Conservation (phyloP, 2,888 invertebrate genomes). For the Nephrotoma guestfalica region DNA sequence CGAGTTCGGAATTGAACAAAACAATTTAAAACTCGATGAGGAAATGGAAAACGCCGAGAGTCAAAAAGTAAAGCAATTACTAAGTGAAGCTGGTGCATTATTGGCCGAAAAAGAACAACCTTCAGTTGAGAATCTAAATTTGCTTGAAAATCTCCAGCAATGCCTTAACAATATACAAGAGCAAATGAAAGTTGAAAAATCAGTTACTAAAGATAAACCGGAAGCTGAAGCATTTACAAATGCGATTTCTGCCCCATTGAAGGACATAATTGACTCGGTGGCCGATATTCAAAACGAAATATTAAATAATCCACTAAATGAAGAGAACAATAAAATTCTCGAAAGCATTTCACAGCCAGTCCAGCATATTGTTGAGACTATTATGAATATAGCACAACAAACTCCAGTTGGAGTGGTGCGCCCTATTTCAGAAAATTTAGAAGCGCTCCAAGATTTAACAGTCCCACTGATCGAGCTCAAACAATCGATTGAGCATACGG, state of each 20-base stretch:
- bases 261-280: slow-evolving; percentile 24
- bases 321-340: slow-evolving; percentile 13
- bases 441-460: slow-evolving; percentile 10
- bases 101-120: slow-evolving; percentile 23
- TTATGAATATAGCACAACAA: slow-evolving; percentile 23
- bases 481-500: not conserved
- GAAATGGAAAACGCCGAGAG: slow-evolving; percentile 14
- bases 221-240: slow-evolving; percentile 19
- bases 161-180: slow-evolving; percentile 21
- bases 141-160: slow-evolving; percentile 26
- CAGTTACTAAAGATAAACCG: not conserved
- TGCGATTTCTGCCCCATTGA: slow-evolving; percentile 21
- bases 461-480: slow-evolving; percentile 12
- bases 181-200: slow-evolving; percentile 12
- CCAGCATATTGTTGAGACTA: slow-evolving; percentile 14
- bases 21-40: slow-evolving; percentile 25
- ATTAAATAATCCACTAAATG: slow-evolving; percentile 10
- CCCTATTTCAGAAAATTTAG: slow-evolving; percentile 13
- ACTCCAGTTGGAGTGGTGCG: slow-evolving; percentile 28
- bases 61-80: not conserved
- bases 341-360: slow-evolving; percentile 20
- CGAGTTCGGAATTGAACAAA: slow-evolving; percentile 26
- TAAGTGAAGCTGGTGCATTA: slow-evolving; percentile 16
- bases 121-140: slow-evolving; percentile 13
- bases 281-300: slow-evolving; percentile 21